These are phyloP conservation scores for Diachasma alloeum DNA, from an alignment of 1,140 invertebrate species.

Conservation along the genomic window DNA sequence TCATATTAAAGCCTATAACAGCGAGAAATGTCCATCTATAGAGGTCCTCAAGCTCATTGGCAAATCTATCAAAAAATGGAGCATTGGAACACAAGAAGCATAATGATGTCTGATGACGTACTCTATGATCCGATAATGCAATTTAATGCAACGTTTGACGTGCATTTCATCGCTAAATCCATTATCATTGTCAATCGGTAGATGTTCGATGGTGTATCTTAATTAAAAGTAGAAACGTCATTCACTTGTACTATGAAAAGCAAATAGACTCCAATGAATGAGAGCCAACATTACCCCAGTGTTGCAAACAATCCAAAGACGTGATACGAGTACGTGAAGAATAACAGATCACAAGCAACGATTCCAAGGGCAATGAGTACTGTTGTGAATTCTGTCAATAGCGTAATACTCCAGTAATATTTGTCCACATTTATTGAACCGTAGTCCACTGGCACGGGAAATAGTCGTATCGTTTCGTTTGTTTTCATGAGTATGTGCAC, in stretches of 20 bases:
- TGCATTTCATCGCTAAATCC: not conserved
- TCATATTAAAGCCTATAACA: not conserved
- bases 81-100: not conserved
- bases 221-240: not conserved
- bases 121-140: not conserved
- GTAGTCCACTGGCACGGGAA: not conserved
- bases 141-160: not conserved
- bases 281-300: not conserved
- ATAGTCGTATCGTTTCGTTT: not conserved
- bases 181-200: not conserved
- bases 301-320: not conserved
- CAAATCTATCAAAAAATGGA: not conserved
- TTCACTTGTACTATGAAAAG: not conserved
- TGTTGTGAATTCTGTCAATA: not conserved
- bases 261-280: not conserved
- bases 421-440: not conserved
- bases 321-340: not conserved
- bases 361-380: not conserved
- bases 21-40: not conserved
- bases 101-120: not conserved
- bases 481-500: not conserved
- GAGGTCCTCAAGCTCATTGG: not conserved
- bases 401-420: not conserved
- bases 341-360: not conserved
- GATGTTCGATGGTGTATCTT: not conserved